Evolutionary conservation across 2,888 invertebrate species (phyloP), one percentile per base, ranked within the genome.

Genomic region (Caenorhabditis sp.): DNA sequence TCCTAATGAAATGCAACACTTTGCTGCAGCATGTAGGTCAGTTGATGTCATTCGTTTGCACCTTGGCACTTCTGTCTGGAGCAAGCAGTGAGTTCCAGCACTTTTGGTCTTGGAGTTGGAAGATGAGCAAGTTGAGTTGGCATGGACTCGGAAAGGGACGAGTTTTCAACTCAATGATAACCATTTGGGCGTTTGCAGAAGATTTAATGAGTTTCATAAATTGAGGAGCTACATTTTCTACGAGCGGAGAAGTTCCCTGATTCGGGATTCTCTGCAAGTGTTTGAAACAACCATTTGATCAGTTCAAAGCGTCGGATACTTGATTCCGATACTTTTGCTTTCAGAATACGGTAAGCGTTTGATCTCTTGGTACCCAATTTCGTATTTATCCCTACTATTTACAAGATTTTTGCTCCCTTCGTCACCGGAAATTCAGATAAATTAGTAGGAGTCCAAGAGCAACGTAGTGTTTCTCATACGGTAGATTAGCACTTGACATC

Each of bases 1-100:
- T 9, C 28, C 56, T 64, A 72, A 72, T 72, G 56, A 72, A 72
- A 64, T 64, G 53, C 64, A 72, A 64, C 44, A 60, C 60, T 60
- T 60, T 60, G 60, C 40, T 40, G 24, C 24, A 8, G 11, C 71
- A 47, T 64, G 72, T 64, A 72, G 72, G 72, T 64, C 72, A 72
- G 47, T 56, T 72, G 72, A 72, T 72, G 64, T 72, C 51, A 62
- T 40, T 62, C 40, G 47, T 62, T 50, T 51, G 70, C 61, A 70
- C 70, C 70, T 69, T 55, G 51, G 51, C 20, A 40, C 32, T 35
- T 20, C 47, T 69, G 60, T 22, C 47, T 67, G 55, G 28, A 2
- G 3, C n/a, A 40, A 9, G n/a, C 18, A 2, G 20, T 9, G 47
- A 40, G 47, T 47, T 47, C 47, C n/a, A 20, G 47, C 18, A 18